Base-by-base conservation (phyloP, 1,140 invertebrate species). In the Bombus sylvicola region DNA sequence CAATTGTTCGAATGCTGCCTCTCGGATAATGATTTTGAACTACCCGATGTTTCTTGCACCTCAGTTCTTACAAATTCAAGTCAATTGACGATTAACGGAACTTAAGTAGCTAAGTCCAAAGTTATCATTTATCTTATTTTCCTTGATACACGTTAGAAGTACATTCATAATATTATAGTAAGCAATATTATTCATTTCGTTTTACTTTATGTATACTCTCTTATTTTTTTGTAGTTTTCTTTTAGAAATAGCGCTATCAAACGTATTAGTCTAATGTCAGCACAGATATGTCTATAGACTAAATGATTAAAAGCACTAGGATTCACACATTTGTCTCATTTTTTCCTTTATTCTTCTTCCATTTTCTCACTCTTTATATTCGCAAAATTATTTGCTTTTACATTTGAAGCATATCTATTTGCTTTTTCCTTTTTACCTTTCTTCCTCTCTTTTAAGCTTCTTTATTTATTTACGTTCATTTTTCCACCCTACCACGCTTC, bases 1-100 rank as follows among this genome's bases (percentile, higher is more conserved):
- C 37, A 47, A 39, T 25, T 83, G 3, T 64, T 68, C 28, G 81
- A 83, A 25, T 83, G 75, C 5, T 83, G 25, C 25, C 31, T 83
- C 0, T 76, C 81, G 1, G 59, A 83, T 10, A 8, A 37, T 8
- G 71, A 83, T 83, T 75, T 82, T 4, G 69, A 62, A 59, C 13
- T 37, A 9, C 25, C 4, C 8, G 15, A 43, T 9, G 47, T 43
- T 10, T 75, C 57, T 64, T 39, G 13, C 1, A 3, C 1, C 4
- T 81, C 34, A 2, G 13, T 9, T 10, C 0, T 25, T 68, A 68
- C 34, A 37, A 34, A 37, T 31, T 66, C n/a, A 31, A 66, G 15
- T 68, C 31, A 39, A 68, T 37, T 37, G 22, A 25, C 4, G 3
- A 37, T 37, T 68, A 68, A 34, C 15, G 3, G 12, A 18, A 68